A percentile compares a stretch with the other conserved stretches of the same genome.
Conservation (phyloP, 30 jellyfish, hydroid and myxozoan genomes). For the Hydra vulgaris region DNA sequence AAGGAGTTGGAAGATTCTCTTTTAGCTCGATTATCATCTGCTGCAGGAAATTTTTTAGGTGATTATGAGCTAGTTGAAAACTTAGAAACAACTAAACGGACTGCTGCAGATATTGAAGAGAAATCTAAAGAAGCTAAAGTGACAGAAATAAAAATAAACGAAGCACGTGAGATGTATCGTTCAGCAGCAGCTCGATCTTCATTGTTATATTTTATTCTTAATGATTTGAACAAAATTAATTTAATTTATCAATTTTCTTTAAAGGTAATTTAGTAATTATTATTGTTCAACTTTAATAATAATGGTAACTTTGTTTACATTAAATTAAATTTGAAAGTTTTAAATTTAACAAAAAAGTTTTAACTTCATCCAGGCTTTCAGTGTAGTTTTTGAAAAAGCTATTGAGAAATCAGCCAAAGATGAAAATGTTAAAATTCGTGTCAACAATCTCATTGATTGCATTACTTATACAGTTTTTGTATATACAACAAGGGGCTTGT, state of each 20-base stretch:
- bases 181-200: conserved; percentile 99
- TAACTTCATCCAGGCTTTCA: conserved; percentile 66
- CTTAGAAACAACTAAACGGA: conserved; percentile 92
- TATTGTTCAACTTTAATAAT: background rate
- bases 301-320: no score
- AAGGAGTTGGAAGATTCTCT: conserved; percentile 95
- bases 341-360: no score
- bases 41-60: conserved; percentile 98
- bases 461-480: conserved; percentile 84
- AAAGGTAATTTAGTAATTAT: conserved; percentile 42
- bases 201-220: conserved; percentile 75
- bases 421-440: conserved; percentile 87
- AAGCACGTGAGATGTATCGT: conserved; percentile 96
- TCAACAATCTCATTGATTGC: conserved; percentile 77
- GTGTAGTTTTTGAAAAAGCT: conserved; percentile 98
- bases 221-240: conserved; percentile 87
- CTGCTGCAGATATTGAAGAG: conserved; percentile 98
- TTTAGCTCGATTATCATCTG: conserved; percentile 92
- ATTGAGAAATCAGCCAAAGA: conserved; percentile 85
- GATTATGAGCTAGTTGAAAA: conserved; percentile 95
- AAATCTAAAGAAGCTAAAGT: conserved; percentile 93
- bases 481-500: conserved; percentile 95
- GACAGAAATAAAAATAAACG: conserved; percentile 86
- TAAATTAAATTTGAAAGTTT: no score
- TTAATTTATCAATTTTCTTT: conserved; percentile 92